Base-by-base conservation (phyloP, 2,888 invertebrate species). In the Junonia oenone region DNA sequence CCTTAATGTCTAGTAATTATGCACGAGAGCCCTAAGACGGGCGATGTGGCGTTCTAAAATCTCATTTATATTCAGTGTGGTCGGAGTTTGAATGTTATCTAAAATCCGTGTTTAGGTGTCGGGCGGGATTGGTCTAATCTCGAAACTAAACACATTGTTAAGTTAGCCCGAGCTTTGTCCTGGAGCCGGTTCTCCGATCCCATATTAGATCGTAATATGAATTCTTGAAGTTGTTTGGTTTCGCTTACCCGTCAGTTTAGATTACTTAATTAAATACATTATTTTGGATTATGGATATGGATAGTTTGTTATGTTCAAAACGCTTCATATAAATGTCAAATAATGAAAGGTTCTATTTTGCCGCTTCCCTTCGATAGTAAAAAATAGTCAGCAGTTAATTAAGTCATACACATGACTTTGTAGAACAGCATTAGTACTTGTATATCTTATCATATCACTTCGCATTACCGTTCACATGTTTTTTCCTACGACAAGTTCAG, bases 41-140 rank as follows among this genome's bases (percentile, higher is more conserved):
- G 75, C 69, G 70, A 69, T 73, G 76, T 63, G 75, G 75, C 73
- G 76, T 77, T 78, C 87, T 83, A 84, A 88, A 88, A 81, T 87
- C 86, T 85, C 86, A 88, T 90, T 88, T 89, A 87, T 86, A 90
- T 90, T 88, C 89, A 88, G 83, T 79, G 83, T 81, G 86, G 85
- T 85, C 70, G 76, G 79, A 84, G 87, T 89, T 87, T 88, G 83
- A 87, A 90, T 88, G 88, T 86, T 89, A 90, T 89, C 89, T 88
- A 78, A 87, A 89, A 89, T 89, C 89, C 86, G 85, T 86, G 88
- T 89, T 89, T 89, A 89, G 89, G 88, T 90, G 90, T 88, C 81
- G 85, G 80, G 72, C 78, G 81, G 83, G 83, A 85, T 83, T 79
- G 85, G 78, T 86, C 81, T 89, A 89, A 89, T 89, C 89, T 89